Evolutionary conservation across 2,888 invertebrate species (phyloP), one percentile per base, ranked within the genome.

Genomic region (Eristalis intricaria): DNA sequence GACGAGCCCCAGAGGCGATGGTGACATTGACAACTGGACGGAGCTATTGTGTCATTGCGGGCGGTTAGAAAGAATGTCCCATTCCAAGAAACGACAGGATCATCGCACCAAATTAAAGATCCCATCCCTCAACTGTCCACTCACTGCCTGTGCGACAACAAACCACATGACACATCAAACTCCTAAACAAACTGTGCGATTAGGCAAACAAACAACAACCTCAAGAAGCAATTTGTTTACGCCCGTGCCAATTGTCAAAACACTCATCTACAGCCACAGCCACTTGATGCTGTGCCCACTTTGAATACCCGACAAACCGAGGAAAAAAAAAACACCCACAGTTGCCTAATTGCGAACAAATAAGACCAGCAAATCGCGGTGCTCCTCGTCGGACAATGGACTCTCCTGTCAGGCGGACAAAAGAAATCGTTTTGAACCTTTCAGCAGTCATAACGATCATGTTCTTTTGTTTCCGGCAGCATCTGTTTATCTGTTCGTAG

Each of bases 231-330:
- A 76, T 56, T 79, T 73, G 71, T 73, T 73, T 79, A 64, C 43
- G 40, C 81, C 61, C 74, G 74, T 81, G 81, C 74, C 81, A 69
- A 64, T 69, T 80, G 80, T 80, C 80, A 73, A 80, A 80, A 80
- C 74, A 81, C 69, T 69, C 38, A 4, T 63, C 43, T n/a, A 50
- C 50, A 50, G 1, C 32, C 4, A 29, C 29, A 73, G 8, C 66
- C 66, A 61, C 66, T 73, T 38, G n/a, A 79, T 32, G 56, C 58
- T 35, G 50, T 15, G 15, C 26, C 15, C 60, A 15, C 26, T 71
- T 78, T 40, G 69, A 69, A 77, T 77, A 77, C 35, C 65, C 23
- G 71, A 50, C 4, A 32, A 29, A 29, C 5, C 4, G 0, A 5
- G 3, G 8, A 43, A 43, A 43, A 15, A 43, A 43, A 15, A 65